A percentile compares a stretch with the other conserved stretches of the same genome.
Conservation (phyloP, 2,797 vertebrate genomes). For the Atherinosoma microstoma region DNA sequence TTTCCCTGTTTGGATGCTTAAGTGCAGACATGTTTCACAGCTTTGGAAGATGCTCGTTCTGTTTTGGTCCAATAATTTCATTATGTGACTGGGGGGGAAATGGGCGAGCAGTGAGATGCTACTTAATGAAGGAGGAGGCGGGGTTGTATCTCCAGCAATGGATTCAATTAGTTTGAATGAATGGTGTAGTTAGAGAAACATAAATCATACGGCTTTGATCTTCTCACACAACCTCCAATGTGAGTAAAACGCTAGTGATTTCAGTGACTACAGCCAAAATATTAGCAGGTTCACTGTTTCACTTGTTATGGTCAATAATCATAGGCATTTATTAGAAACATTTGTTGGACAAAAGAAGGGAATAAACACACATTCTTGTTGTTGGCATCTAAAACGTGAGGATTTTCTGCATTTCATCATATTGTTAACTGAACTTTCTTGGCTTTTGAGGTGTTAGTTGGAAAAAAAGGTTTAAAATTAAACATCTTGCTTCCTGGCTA, state of each 20-base stretch:
- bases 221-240: slow-evolving; percentile 10
- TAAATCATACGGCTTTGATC: slow-evolving; percentile 19
- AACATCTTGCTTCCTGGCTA: neutral
- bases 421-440: neutral
- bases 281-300: neutral
- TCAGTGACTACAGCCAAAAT: neutral
- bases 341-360: neutral
- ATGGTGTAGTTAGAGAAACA: slow-evolving; percentile 2
- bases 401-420: slow-evolving; percentile 5
- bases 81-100: slow-evolving; percentile 58
- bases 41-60: slow-evolving; percentile 52
- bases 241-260: neutral
- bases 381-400: neutral
- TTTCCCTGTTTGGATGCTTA: slow-evolving; percentile 53
- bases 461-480: neutral
- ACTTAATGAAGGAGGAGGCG: slow-evolving; percentile 36
- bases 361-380: neutral
- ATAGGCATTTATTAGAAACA: neutral
- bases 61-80: slow-evolving; percentile 67
- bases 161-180: slow-evolving; percentile 36
- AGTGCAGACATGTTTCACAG: slow-evolving; percentile 62
- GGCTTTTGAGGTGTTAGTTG: neutral
- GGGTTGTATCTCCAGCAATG: slow-evolving; percentile 33
- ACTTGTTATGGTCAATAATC: neutral
- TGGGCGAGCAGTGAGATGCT: slow-evolving; percentile 47